phyloP scores from a whole-genome alignment of 2,888 invertebrate genomes.

The Rhingia campestris region DNA sequence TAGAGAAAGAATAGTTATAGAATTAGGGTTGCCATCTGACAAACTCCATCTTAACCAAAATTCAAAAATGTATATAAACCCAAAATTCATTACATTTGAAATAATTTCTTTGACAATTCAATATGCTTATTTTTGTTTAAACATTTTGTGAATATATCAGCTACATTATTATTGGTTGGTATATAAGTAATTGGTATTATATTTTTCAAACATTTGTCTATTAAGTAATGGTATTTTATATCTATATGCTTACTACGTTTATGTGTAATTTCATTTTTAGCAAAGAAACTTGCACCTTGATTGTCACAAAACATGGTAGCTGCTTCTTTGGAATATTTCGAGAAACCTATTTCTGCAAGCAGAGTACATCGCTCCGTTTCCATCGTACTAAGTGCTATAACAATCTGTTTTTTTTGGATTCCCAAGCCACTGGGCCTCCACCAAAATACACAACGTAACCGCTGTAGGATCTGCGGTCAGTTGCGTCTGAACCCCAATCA shows the following conservation, averaged over 20 bases:
- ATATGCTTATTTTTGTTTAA: slow-evolving; percentile 21
- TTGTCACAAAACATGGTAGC: slow-evolving; percentile 36
- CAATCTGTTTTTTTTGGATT: slow-evolving; percentile 68
- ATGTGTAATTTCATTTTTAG: slow-evolving; percentile 60
- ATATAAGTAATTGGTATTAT: no score
- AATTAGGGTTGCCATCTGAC: neutral
- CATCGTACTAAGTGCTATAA: slow-evolving; percentile 61
- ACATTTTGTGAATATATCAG: no score
- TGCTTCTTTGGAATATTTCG: slow-evolving; percentile 13
- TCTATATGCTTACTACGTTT: slow-evolving; percentile 71
- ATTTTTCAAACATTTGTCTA: slow-evolving; percentile 13
- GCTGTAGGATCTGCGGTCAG: slow-evolving; percentile 60
- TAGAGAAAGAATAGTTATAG: neutral
- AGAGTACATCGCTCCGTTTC: slow-evolving; percentile 67
- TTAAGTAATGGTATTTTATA: slow-evolving; percentile 43
- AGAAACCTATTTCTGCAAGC: slow-evolving; percentile 54
- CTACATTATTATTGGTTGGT: no score
- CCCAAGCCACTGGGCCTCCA: slow-evolving; percentile 59
- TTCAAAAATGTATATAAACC: slow-evolving; percentile 3
- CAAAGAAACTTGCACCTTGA: slow-evolving; percentile 30
- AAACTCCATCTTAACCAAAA: slow-evolving; percentile 27
- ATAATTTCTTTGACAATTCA: slow-evolving; percentile 12
- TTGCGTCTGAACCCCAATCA: slow-evolving; percentile 66
- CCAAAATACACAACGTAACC: slow-evolving; percentile 58
- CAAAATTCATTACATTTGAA: slow-evolving; percentile 8